Conservation (phyloP, 1,140 invertebrate genomes). For the Stegodyphus dumicola region DNA sequence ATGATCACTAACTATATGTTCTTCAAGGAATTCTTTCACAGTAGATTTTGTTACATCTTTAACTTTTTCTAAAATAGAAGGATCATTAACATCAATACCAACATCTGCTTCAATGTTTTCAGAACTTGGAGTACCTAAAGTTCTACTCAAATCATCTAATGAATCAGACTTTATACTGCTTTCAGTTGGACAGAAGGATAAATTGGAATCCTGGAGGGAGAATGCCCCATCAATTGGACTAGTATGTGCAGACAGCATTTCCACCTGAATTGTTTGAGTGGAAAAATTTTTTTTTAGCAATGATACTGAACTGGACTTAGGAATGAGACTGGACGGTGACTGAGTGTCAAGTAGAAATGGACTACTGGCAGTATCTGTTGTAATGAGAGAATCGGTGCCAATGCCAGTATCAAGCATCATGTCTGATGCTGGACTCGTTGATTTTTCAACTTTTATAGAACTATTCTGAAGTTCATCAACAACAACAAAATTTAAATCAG, state of each 20-base stretch:
- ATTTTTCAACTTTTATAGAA: constrained; percentile 67
- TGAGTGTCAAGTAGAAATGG: constrained; percentile 55
- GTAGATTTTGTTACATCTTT: constrained; percentile 8
- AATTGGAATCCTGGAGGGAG: constrained; percentile 55
- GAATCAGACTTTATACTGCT: constrained; percentile 53
- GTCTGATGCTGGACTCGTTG: constrained; percentile 68
- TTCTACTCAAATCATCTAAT: constrained; percentile 44
- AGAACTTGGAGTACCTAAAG: constrained; percentile 52
- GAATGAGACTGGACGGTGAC: constrained; percentile 29
- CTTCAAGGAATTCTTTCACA: constrained; percentile 36
- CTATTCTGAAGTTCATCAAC: neutral
- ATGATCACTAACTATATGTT: constrained; percentile 1
- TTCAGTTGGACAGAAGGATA: constrained; percentile 39
- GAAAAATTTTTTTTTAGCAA: constrained; percentile 42
- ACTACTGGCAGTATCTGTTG: constrained; percentile 70
- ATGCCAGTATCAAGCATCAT: constrained; percentile 69
- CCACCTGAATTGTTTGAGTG: constrained; percentile 51
- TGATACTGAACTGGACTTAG: neutral
- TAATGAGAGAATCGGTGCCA: constrained; percentile 70
- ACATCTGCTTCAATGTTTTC: constrained; percentile 29
- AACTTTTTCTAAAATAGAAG: neutral
- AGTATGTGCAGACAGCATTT: constrained; percentile 47
- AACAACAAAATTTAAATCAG: neutral
- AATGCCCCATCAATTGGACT: constrained; percentile 56
- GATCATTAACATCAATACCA: constrained; percentile 5